Evolutionary conservation across 2,113 vertebrate genomes (phyloP), one percentile per base, ranked within the genome.

Genomic region (Ancistrus triradiatus): DNA sequence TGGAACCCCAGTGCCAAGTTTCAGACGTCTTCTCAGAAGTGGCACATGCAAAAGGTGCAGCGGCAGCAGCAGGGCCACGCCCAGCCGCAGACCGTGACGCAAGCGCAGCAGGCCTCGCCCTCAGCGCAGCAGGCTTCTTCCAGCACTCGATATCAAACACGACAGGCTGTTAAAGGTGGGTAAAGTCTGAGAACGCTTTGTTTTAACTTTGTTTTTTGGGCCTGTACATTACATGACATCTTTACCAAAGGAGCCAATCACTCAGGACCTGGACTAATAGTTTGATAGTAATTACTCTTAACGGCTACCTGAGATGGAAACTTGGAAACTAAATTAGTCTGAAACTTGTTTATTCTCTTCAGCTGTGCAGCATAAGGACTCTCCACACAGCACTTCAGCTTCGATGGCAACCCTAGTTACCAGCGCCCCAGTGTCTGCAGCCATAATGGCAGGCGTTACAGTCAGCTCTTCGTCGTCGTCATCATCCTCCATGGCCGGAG

Each of bases 21-120:
- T 84, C 95, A 98, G 86, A 96, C 92, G 0, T 94, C 95, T 2
- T 97, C 95, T 53, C 95, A 96, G 85, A 98, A 98, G 85, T 98
- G 95, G 95, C 94, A 96, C 86, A 92, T 95, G 92, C 94, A 98
- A 87, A 97, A 95, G 82, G 91, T 97, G 51, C 95, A 97, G 78
- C 88, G 92, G 1, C 94, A 95, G 80, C 93, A 93, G 68, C 92
- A 91, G 74, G 90, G 85, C 77, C 84, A 82, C 61, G 66, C 75
- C 5, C 80, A 31, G 33, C 68, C 38, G 15, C 88, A 87, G 75
- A 82, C 82, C 24, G 87, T 87, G 25, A 84, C 91, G 57, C 92
- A 84, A 75, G 47, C 55, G 68, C 79, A 66, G 65, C 77, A 70
- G 58, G 63, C 63, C 3, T 53, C 63, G 1, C 68, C 80, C 9